Evolutionary conservation across 1,140 invertebrate species (phyloP), one percentile per base, ranked within the genome.

Genomic region (Lepidurus arcticus): DNA sequence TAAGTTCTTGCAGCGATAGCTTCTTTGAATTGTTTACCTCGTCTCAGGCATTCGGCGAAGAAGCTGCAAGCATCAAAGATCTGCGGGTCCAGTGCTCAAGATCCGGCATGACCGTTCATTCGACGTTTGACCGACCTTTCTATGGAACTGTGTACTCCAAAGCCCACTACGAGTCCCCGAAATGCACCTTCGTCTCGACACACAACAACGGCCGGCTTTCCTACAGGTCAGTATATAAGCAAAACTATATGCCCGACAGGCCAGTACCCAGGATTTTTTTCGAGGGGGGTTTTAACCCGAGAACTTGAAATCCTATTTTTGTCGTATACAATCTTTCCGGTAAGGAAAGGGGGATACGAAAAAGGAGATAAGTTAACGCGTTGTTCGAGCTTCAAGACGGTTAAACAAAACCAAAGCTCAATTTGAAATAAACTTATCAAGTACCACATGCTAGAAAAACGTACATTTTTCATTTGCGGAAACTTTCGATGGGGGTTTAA

Each of bases 1-100:
- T 3, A 65, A 1, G 53, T 65, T 65, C 21, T 34, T 34, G 34
- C 2, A 34, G 21, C 13, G n/a, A 65, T n/a, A 65, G 16, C 53
- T 65, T 65, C 53, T 65, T 13, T 65, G 53, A 65, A 65, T 65
- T 65, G 53, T 65, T 65, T 65, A 11, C 53, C 16, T 65, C 21
- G 6, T 65, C 9, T 21, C 53, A 65, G 53, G 53, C 21, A 21
- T 65, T 65, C 53, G 53, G 16, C 16, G 53, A 65, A 65, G 53
- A 65, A 65, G 42, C 44, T 45, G 78, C 73, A 13, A 47, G 75
- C 21, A 47, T 47, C 10, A 24, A 7, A 45, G 78, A 78, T 21
- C 44, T 78, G 24, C 42, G 47, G 42, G 78, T 78, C 4, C 78
- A 83, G 34, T 85, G 84, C 47, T 83, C 81, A 13, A 79, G 82